phyloP scores from a whole-genome alignment of 2,113 vertebrate genomes.

The Oceanites oceanicus region DNA sequence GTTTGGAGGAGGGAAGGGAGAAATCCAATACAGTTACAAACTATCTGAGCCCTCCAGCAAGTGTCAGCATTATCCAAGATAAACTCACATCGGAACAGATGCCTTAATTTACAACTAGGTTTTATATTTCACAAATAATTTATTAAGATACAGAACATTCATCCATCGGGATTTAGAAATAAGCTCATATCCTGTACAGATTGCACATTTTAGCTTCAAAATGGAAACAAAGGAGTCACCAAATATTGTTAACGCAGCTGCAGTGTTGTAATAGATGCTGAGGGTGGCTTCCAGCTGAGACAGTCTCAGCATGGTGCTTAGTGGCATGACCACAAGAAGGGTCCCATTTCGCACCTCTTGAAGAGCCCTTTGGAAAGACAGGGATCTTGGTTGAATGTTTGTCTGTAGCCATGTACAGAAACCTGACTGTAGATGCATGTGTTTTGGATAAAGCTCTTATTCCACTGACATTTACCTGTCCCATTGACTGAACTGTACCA shows the following conservation, averaged over 20 bases:
- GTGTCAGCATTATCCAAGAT: slow-evolving; percentile 55
- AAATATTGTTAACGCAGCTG: slow-evolving; percentile 62
- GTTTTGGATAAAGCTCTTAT: neutral
- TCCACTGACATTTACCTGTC: neutral
- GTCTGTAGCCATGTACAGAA: neutral
- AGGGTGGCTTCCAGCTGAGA: slow-evolving; percentile 41
- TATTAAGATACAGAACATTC: slow-evolving; percentile 64
- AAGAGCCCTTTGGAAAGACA: neutral
- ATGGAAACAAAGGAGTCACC: slow-evolving; percentile 44
- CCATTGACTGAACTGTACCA: neutral
- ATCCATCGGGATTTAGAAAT: slow-evolving; percentile 35
- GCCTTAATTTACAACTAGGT: slow-evolving; percentile 36
- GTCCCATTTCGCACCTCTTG: neutral
- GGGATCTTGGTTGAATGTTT: neutral
- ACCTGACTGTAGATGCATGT: neutral
- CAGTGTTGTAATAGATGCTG: slow-evolving; percentile 10
- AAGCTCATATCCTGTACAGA: slow-evolving; percentile 40
- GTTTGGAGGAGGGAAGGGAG: neutral
- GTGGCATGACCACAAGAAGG: neutral
- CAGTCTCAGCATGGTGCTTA: neutral
- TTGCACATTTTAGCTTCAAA: slow-evolving; percentile 46
- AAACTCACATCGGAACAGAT: neutral
- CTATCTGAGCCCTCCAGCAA: slow-evolving; percentile 51
- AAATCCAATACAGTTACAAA: slow-evolving; percentile 1
- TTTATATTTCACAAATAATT: slow-evolving; percentile 62